These are phyloP conservation scores for Panzeria rudis DNA, from an alignment of 2,888 invertebrate genomes.

Conservation along the genomic window DNA sequence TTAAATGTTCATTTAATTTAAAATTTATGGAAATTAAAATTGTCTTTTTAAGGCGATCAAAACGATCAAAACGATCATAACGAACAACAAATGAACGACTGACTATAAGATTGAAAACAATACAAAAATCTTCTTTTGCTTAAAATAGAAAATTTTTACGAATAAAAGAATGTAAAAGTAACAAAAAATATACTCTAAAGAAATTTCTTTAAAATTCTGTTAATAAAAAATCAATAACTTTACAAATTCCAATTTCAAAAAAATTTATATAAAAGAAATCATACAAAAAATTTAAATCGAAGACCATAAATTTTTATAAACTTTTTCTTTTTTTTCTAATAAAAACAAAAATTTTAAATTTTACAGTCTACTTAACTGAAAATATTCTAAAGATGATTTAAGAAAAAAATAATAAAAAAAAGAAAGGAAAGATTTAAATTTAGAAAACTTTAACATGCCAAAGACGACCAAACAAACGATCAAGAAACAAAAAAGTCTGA, in stretches of 20 bases:
- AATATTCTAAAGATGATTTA: slow-evolving; percentile 26
- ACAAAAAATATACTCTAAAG: neutral
- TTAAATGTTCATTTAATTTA: slow-evolving; percentile 67
- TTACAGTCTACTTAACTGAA: slow-evolving; percentile 16
- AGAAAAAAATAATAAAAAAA: neutral
- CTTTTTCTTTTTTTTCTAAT: slow-evolving; percentile 25
- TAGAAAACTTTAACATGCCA: slow-evolving; percentile 30
- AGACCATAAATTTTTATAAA: slow-evolving; percentile 18
- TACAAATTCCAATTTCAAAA: neutral
- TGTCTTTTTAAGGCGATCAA: slow-evolving; percentile 41
- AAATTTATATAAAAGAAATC: neutral
- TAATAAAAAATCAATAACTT: slow-evolving; percentile 17
- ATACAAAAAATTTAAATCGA: neutral
- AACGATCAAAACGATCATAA: slow-evolving; percentile 39
- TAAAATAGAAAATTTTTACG: neutral
- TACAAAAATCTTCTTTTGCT: slow-evolving; percentile 18
- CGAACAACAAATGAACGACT: slow-evolving; percentile 5
- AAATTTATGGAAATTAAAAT: slow-evolving; percentile 70
- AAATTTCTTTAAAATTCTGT: slow-evolving; percentile 15
- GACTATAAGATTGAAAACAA: slow-evolving; percentile 3
- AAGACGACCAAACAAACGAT: neutral
- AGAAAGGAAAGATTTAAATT: slow-evolving; percentile 38
- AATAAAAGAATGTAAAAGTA: neutral
- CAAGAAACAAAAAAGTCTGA: neutral
- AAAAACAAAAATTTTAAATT: slow-evolving; percentile 11